phyloP scores from a whole-genome alignment of 2,113 vertebrate species.

The Odontesthes bonariensis region DNA sequence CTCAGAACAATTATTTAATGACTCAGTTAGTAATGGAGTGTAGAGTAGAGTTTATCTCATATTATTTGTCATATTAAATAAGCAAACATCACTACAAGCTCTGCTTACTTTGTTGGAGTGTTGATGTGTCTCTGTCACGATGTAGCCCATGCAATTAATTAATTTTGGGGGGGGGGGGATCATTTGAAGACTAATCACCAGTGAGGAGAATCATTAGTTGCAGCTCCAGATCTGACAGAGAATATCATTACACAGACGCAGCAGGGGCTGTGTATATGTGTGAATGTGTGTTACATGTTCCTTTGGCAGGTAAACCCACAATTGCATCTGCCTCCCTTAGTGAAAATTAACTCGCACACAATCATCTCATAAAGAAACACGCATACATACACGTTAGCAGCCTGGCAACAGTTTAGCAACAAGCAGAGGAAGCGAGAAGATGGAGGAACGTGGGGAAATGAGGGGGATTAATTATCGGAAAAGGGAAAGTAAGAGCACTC shows the following conservation, averaged over 20 bases:
- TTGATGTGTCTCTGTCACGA: conserved; percentile 19
- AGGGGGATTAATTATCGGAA: conserved; percentile 65
- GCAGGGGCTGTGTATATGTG: conserved; percentile 18
- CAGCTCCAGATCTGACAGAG: conserved; percentile 27
- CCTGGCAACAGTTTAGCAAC: conserved; percentile 67
- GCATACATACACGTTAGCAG: conserved; percentile 33
- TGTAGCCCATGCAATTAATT: conserved; percentile 11
- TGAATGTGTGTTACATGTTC: conserved; percentile 29
- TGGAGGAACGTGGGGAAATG: conserved; percentile 59
- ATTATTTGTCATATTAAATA: conserved; percentile 14
- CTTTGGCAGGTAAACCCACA: conserved; percentile 59
- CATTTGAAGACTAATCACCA: conserved; percentile 26
- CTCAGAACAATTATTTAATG: not conserved
- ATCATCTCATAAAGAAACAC: conserved; percentile 33
- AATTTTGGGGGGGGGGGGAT: not conserved
- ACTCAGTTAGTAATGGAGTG: not conserved
- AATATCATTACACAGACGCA: conserved; percentile 36
- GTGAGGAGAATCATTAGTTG: conserved; percentile 26
- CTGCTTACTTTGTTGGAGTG: not conserved
- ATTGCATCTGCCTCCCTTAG: conserved; percentile 60
- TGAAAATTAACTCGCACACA: conserved; percentile 50
- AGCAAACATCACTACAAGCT: conserved; percentile 9
- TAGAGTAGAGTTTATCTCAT: not conserved
- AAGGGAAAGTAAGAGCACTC: conserved; percentile 66
- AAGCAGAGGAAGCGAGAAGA: conserved; percentile 57